Evolutionary conservation across 2,113 vertebrate genomes (phyloP), one percentile per base, ranked within the genome.

Genomic region (Mormoops blainvillei): DNA sequence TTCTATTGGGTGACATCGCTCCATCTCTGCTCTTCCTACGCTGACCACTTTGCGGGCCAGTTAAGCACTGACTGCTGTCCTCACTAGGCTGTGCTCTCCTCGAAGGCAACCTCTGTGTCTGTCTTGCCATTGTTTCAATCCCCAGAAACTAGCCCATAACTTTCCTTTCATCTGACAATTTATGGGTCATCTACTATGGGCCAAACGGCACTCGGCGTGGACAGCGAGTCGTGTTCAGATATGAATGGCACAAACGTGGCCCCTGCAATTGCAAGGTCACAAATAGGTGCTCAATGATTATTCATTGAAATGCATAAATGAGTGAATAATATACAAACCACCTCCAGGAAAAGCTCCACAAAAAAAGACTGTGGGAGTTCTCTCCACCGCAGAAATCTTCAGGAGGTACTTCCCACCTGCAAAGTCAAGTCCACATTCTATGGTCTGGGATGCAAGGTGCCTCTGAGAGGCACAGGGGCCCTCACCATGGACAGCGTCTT

Each of bases 401-500:
- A 61, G 43, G 4, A 31, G 28, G 33, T 36, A 70, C 15, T 48
- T 91, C 16, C 15, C 7, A 61, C 12, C 19, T 71, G 56, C 28
- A 73, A 45, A 86, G 8, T 15, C 18, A 74, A 80, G n/a, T 38
- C 13, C 13, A 14, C 5, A 15, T 31, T 45, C 38, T 3, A 4
- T 13, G 45, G 67, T 78, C 7, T 54, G 63, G 48, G 28, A 28
- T 2, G 7, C 22, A n/a, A 56, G 13, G n/a, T 45, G 16, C 13
- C 82, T 50, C 61, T 4, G 13, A 43, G 78, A 58, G 36, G 24
- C 50, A 38, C 31, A 1, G 1, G 9, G 22, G 7, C 10, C 5
- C 19, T 45, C 81, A 52, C 5, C 38, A 3, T 0, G 26, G 2
- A 67, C 19, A 7, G 19, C 0, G 0, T 10, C 3, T 20, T 13